These are phyloP conservation scores for Coenobita brevimanus DNA, from an alignment of 1,140 invertebrate genomes.

Conservation along the genomic window DNA sequence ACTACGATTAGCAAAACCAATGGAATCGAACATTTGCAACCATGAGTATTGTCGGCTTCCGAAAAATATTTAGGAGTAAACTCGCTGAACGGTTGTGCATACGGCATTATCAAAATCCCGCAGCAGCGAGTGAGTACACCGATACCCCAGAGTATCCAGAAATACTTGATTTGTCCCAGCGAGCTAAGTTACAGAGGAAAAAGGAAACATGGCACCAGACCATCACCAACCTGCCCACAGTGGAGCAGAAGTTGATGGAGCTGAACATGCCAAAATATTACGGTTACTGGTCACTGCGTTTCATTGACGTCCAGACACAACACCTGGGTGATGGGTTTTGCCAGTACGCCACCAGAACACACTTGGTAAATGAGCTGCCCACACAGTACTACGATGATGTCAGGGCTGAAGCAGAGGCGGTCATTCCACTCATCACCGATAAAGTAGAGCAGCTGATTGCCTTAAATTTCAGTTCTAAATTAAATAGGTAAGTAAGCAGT, in stretches of 20 bases:
- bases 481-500: slow-evolving; percentile 18
- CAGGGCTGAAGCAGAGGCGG: background rate
- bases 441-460: slow-evolving; percentile 29
- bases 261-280: slow-evolving; percentile 57
- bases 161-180: background rate
- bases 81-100: background rate
- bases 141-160: slow-evolving; percentile 24
- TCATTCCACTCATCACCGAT: background rate
- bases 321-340: background rate
- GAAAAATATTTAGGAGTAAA: background rate
- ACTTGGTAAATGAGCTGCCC: slow-evolving; percentile 20
- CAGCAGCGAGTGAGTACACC: slow-evolving; percentile 19
- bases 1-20: no score
- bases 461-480: background rate
- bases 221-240: slow-evolving; percentile 33
- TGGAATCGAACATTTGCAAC: no score
- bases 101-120: background rate
- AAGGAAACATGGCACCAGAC: slow-evolving; percentile 34
- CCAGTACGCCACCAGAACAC: slow-evolving; percentile 48
- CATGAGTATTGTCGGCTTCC: no score
- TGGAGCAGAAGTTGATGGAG: slow-evolving; percentile 56
- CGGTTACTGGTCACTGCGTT: slow-evolving; percentile 36
- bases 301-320: background rate
- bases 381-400: slow-evolving; percentile 21
- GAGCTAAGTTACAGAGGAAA: background rate